Evolutionary conservation across 2,888 invertebrate genomes (phyloP).

Genomic region (Thumatha senex): DNA sequence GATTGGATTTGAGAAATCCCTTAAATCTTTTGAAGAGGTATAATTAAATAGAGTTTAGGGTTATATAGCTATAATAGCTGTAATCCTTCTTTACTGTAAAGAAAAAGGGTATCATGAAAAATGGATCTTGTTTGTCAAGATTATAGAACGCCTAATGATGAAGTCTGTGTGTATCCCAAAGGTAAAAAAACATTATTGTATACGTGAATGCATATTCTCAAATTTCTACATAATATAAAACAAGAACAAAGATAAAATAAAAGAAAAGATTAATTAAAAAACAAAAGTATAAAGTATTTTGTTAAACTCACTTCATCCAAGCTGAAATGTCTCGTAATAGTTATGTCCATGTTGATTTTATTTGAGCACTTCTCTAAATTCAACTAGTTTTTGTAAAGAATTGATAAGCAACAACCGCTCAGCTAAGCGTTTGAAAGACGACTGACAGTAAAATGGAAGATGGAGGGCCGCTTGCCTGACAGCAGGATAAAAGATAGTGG

Average conservation of each 20-base stretch:
- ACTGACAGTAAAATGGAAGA: slow-evolving; percentile 57
- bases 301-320: slow-evolving; percentile 73
- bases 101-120: too few relatives aligned
- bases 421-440: slow-evolving; percentile 36
- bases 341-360: slow-evolving; percentile 66
- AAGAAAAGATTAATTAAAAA: too few relatives aligned
- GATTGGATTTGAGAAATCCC: slow-evolving; percentile 18
- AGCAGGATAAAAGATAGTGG: slow-evolving; percentile 40
- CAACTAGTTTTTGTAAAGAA: slow-evolving; percentile 2
- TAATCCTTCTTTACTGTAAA: neutral
- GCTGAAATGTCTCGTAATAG: slow-evolving; percentile 76
- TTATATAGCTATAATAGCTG: neutral
- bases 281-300: neutral
- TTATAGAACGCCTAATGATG: too few relatives aligned
- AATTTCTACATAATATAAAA: too few relatives aligned
- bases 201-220: too few relatives aligned
- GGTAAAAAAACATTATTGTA: too few relatives aligned
- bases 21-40: slow-evolving; percentile 15
- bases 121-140: too few relatives aligned
- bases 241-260: too few relatives aligned
- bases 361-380: slow-evolving; percentile 4
- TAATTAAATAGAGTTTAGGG: slow-evolving; percentile 2
- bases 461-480: slow-evolving; percentile 37
- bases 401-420: slow-evolving; percentile 10
- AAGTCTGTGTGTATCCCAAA: too few relatives aligned